Base-by-base conservation (phyloP, 2,113 vertebrate genomes). In the Pycnonotus jocosus region DNA sequence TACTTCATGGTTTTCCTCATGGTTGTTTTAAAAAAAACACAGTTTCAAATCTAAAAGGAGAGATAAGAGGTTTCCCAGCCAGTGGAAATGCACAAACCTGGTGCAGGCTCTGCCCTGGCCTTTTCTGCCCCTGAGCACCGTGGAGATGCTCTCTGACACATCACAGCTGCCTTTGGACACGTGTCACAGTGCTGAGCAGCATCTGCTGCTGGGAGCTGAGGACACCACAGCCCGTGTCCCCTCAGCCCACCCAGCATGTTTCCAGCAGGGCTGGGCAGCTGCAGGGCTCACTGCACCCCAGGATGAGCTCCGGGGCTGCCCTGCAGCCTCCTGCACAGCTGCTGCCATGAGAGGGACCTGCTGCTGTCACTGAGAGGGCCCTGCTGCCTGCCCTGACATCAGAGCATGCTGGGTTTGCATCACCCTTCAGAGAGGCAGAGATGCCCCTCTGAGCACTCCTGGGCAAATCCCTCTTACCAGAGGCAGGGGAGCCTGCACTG, bases 381-480 rank as follows among this genome's bases (percentile, higher is more conserved):
- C 22, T 5, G 51, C 22, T 45, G 50, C 18, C 42, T 33, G 37
- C 3, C 2, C 84, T 24, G 57, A 25, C 40, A 50, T 6, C 2
- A 0, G 27, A 54, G 31, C 54, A 24, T 2, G 1, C 0, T 5
- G 40, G 6, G 10, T 30, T 42, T 35, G 50, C 56, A 40, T 2
- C 56, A 19, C 4, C 48, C 24, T 20, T 64, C 58, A 87, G 53
- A 30, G 44, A 6, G 0, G 15, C 37, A 44, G 57, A 1, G 2
- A 15, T 4, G 24, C 27, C 31, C 9, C 3, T 15, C 47, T 20
- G 65, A 23, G 20, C 3, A 0, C 25, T 31, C 5, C 19, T 2
- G 2, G 61, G 22, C 51, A 45, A 17, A 57, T 4, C 22, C 25
- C 54, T 47, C 27, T 22, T 6, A 7, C 9, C 68, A 28, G 57